Base-by-base conservation (phyloP, 2,888 invertebrate genomes). In the Perizoma flavofasciatum region DNA sequence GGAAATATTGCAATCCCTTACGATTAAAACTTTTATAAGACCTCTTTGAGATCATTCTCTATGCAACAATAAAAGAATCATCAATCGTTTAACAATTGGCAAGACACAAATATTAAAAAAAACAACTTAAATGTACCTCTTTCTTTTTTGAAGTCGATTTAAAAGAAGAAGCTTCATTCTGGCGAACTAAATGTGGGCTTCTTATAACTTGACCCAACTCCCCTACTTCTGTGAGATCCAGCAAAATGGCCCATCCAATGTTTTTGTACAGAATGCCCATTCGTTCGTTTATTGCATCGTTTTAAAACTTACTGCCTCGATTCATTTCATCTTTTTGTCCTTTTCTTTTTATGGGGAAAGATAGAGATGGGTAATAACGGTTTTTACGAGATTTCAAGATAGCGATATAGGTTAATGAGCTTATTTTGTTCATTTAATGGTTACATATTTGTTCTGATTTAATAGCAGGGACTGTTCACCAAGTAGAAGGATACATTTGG, bases 301-400 rank as follows among this genome's bases (percentile, higher is more conserved):
- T 64, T 66, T 64, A 62, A 68, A 68, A 68, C 65, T 65, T 61
- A 68, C 63, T 66, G 59, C 63, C 43, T 39, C 57, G 50, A 58
- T 61, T 50, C 49, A 49, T 49, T 43, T 47, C 57, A 52, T 39
- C 51, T 61, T 58, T 59, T 55, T 60, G 60, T 60, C 60, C 49
- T 37, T n/a, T 46, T 60, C 59, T 44, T 49, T 60, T 60, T 55
- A 60, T 52, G 60, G 48, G 34, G 8, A 7, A 4, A 40, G 61
- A 61, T 56, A 61, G 53, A 44, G 61, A 56, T 22, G 52, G 53
- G 6, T 37, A 10, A 54, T 49, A 55, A 58, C 50, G 40, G 3
- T 50, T 56, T 61, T 56, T 61, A 61, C 56, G 41, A 40, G 51
- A 49, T 53, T 52, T 45, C 32, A 41, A 49, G 49, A 53, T 58